Percentiles rank a stretch among this genome's conserved stretches.
Evolutionary conservation across 2,797 vertebrate genomes (phyloP).

Genomic region (Rhinella marina): DNA sequence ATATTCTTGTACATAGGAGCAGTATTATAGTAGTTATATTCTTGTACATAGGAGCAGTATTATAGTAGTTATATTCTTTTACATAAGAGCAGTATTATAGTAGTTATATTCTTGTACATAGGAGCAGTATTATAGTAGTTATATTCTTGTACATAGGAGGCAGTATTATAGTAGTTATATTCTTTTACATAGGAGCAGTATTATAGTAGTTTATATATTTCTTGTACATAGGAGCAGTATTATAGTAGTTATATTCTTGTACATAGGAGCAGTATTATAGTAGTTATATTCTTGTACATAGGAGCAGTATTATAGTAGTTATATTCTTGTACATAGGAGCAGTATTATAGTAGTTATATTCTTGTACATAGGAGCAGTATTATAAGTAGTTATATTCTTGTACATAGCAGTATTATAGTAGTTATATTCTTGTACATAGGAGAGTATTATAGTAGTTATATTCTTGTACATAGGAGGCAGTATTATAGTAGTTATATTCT

Average conservation of each 20-base stretch:
- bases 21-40: conserved; percentile 15
- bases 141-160: conserved; percentile 12
- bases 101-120: conserved; percentile 20
- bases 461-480: conserved; percentile 8
- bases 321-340: conserved; percentile 8
- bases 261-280: conserved; percentile 10
- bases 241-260: conserved; percentile 12
- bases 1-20: background rate
- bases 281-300: conserved; percentile 20
- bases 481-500: conserved; percentile 16
- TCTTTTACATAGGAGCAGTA: too few relatives aligned
- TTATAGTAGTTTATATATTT: conserved; percentile 18
- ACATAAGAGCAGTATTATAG: conserved; percentile 13
- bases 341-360: too few relatives aligned
- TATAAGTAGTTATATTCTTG: too few relatives aligned
- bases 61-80: conserved; percentile 20
- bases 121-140: conserved; percentile 15
- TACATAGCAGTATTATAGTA: background rate
- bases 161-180: too few relatives aligned
- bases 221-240: conserved; percentile 1
- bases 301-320: conserved; percentile 13
- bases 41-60: background rate
- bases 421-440: conserved; percentile 12
- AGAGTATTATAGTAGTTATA: conserved; percentile 9
- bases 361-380: too few relatives aligned